phyloP scores from a whole-genome alignment of 2,888 invertebrate genomes.

The Tachina lurida region DNA sequence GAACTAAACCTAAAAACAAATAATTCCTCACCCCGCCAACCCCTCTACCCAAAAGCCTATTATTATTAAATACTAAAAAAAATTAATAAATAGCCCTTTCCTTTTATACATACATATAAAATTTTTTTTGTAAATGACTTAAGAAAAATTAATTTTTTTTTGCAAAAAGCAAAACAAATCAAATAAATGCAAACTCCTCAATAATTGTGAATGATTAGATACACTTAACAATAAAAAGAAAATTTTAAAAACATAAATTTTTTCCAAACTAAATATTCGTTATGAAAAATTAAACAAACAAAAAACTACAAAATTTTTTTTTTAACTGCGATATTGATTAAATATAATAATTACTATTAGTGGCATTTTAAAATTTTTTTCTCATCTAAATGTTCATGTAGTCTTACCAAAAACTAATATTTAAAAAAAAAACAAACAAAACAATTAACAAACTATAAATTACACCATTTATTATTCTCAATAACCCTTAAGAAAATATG shows the following conservation, averaged over 20 bases:
- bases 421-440: conserved; percentile 2
- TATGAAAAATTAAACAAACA: background rate
- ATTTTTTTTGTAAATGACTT: conserved; percentile 30
- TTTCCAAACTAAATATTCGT: conserved; percentile 42
- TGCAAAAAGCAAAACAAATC: conserved; percentile 28
- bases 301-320: conserved; percentile 51
- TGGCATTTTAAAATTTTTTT: conserved; percentile 64
- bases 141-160: conserved; percentile 41
- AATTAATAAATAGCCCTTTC: conserved; percentile 25
- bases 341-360: conserved; percentile 52
- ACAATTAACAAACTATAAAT: conserved; percentile 32
- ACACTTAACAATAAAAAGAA: conserved; percentile 28
- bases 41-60: background rate
- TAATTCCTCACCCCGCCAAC: conserved; percentile 29
- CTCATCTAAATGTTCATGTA: conserved; percentile 68
- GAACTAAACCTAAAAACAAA: conserved; percentile 22
- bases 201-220: conserved; percentile 64
- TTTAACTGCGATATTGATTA: conserved; percentile 65
- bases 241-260: conserved; percentile 52
- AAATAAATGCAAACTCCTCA: conserved; percentile 63
- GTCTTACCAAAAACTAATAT: conserved; percentile 50
- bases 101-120: too few species aligned
- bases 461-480: conserved; percentile 17
- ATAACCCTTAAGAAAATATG: conserved; percentile 19
- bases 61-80: conserved; percentile 20